Evolutionary conservation across 2,797 vertebrate species (phyloP).

Genomic region (Gallirallus australis): DNA sequence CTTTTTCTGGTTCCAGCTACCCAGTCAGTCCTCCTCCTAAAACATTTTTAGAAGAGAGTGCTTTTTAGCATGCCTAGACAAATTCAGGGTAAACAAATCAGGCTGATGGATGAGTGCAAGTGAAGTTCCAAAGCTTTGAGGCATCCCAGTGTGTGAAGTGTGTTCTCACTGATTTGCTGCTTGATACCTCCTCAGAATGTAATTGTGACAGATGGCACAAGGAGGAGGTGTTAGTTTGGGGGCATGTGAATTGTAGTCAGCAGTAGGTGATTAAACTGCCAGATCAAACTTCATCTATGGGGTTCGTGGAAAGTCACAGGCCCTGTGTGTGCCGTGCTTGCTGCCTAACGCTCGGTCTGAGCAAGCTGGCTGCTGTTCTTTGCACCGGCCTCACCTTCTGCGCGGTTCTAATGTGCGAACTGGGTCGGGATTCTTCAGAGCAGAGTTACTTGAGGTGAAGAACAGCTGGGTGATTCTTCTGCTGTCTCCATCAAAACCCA

Average conservation of each 20-base stretch:
- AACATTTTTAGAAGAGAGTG: neutral
- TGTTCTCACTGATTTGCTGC: neutral
- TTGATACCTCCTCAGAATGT: neutral
- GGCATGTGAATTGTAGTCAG: neutral
- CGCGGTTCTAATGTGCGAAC: rapidly evolving
- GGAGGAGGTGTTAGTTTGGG: conserved; percentile 17
- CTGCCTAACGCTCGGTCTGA: neutral
- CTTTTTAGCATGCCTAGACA: neutral
- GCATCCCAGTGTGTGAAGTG: neutral
- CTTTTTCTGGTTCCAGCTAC: conserved; percentile 7
- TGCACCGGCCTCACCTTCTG: neutral
- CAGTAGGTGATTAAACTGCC: neutral
- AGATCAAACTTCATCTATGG: neutral
- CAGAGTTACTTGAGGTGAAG: neutral
- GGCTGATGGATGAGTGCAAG: neutral
- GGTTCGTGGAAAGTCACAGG: neutral
- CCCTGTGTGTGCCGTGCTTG: neutral
- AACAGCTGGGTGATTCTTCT: neutral
- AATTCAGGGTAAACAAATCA: conserved; percentile 11
- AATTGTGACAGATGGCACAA: neutral
- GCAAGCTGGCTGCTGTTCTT: neutral
- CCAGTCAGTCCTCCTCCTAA: neutral
- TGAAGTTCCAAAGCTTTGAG: neutral
- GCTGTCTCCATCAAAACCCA: neutral
- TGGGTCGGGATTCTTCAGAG: neutral